Evolutionary conservation across 2,113 vertebrate genomes (phyloP).

Genomic region (Ceyx melanurus): DNA sequence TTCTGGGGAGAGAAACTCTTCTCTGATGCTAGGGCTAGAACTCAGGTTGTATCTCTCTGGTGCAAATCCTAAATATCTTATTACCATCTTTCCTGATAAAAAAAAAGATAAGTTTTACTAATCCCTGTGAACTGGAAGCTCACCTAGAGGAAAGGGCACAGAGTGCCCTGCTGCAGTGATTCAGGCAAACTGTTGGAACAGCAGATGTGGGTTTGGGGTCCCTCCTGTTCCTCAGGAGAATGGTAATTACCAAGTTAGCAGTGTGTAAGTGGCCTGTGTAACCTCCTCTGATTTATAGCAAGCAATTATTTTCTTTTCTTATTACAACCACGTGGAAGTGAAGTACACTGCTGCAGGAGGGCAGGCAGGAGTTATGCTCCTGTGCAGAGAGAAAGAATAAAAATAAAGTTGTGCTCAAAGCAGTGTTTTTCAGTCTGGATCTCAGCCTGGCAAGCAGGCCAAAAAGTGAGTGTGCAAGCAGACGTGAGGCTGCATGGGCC

Average conservation of each 20-base stretch:
- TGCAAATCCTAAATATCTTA: background rate
- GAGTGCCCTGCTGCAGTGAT: rapidly evolving
- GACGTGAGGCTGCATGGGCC: background rate
- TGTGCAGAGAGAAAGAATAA: background rate
- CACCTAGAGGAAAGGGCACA: background rate
- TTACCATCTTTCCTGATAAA: background rate
- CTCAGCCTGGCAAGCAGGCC: background rate
- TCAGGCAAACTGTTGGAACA: background rate
- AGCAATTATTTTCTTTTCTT: background rate
- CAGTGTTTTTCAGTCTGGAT: background rate
- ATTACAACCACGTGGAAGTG: background rate
- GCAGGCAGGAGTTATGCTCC: background rate
- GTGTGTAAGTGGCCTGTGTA: background rate
- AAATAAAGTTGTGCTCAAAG: background rate
- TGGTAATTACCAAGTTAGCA: background rate
- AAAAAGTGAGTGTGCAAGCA: background rate
- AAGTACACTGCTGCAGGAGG: background rate
- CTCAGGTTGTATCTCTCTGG: background rate
- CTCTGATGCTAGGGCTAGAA: background rate
- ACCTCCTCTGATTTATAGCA: background rate
- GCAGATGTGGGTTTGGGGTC: background rate
- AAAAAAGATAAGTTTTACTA: too few species aligned
- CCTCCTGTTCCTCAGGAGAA: background rate
- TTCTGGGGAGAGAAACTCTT: background rate
- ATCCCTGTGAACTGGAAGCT: background rate